Evolutionary conservation across 2,113 vertebrate genomes (phyloP), one percentile per base, ranked within the genome.

Genomic region (Pyrgilauda ruficollis): DNA sequence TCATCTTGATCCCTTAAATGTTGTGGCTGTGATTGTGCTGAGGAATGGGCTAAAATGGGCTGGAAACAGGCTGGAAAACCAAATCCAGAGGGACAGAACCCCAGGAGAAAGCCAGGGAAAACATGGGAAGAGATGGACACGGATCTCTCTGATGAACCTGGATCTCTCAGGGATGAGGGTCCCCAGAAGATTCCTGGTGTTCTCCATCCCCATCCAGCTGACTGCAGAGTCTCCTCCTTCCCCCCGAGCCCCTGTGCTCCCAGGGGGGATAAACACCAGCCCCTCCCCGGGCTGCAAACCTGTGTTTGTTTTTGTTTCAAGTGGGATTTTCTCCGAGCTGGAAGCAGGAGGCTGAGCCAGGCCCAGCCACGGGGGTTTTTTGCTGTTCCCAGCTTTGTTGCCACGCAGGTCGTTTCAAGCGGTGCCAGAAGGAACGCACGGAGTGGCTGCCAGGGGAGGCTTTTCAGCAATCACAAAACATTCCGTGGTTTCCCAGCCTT

Each of bases 141-240:
- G 9, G 55, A n/a, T 33, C 20, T 56, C 31, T 56, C 8, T 56
- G 55, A 15, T 19, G 41, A 53, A 7, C 31, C 61, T 46, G 56
- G 56, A 37, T 31, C 24, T 59, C 0, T 0, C 1, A 23, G 47
- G 46, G 16, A 4, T 63, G 73, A 64, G 22, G 39, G 5, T 59
- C 11, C 35, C 1, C 49, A 21, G 46, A 1, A 26, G 13, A 5
- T 66, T 55, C 74, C 30, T 0, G 0, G 26, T 15, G 17, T 1
- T 4, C 59, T 44, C 72, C 8, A 0, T 39, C 52, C 49, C 24
- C 3, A 22, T 23, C 44, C 63, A 23, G 2, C 21, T 27, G 61
- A 3, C 44, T 56, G 78, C 16, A 44, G 49, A 53, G 28, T 11
- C 46, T 3, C 31, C 39, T 67, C 35, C 67, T 88, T 73, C 23